Evolutionary conservation across 2,113 vertebrate species (phyloP), one percentile per base, ranked within the genome.

Genomic region (Pedionomus torquatus): DNA sequence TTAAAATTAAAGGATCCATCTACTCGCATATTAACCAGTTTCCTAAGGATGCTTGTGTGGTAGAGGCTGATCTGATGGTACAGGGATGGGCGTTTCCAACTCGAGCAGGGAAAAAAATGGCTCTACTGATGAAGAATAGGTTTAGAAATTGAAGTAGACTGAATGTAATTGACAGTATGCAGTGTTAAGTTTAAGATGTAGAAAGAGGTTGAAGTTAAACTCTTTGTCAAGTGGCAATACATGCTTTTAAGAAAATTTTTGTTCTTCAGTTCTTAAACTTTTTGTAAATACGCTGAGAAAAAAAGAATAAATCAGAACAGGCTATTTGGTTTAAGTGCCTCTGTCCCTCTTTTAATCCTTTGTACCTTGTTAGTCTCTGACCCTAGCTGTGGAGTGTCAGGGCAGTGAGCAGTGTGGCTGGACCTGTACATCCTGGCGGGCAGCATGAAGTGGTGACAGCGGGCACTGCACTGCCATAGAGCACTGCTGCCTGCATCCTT

Each of bases 401-500:
- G 23, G 54, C 30, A 25, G 18, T 1, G 4, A 79, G 46, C 12
- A 14, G 7, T 3, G 0, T 10, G 57, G 49, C 35, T 68, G 46
- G 46, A 69, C 14, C 33, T 1, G 2, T 4, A 3, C 2, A 1
- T 58, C 52, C 23, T 25, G 46, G 37, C 1, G 28, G 37, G 68
- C 18, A 66, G 33, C 24, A 2, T 3, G 13, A 20, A 39, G 21
- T 35, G 28, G 21, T 8, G 17, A 33, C 35, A 63, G 68, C 1
- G 1, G 17, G 41, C 7, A 3, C 54, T 69, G 30, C 23, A 3
- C 49, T 75, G 33, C 26, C 43, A 10, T 15, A 5, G 2, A 23
- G 51, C 31, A 4, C 17, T 1, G 5, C 48, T 49, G 33, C 16
- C 28, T 9, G 0, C 17, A 2, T 9, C 46, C 41, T 52, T 2